These are phyloP conservation scores for Coleophora flavipennella DNA, from an alignment of 2,888 invertebrate genomes.

Conservation along the genomic window DNA sequence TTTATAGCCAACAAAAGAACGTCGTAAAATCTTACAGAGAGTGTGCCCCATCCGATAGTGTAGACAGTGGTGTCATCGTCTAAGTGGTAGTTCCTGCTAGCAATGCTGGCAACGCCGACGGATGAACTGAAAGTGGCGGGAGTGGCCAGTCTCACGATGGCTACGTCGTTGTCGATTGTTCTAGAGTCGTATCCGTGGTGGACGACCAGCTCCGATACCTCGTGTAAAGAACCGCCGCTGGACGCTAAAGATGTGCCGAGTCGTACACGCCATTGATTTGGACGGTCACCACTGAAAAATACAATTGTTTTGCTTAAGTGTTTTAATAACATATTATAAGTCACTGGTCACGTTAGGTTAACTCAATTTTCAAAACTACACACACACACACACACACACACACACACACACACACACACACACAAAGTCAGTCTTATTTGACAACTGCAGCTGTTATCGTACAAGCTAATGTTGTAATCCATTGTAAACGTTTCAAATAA, in stretches of 20 bases:
- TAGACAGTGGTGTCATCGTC: constrained; percentile 24
- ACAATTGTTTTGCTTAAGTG: neutral
- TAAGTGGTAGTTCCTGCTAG: constrained; percentile 21
- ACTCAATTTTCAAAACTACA: neutral
- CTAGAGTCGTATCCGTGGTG: constrained; percentile 18
- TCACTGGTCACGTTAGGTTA: neutral
- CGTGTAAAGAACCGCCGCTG: constrained; percentile 23
- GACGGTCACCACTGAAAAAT: constrained; percentile 16
- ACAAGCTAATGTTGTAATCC: too few species aligned
- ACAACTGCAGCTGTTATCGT: too few species aligned
- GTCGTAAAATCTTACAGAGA: constrained; percentile 28
- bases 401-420: neutral
- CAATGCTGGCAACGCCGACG: constrained; percentile 20
- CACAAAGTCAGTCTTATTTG: too few species aligned
- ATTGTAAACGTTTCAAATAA: too few species aligned
- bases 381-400: neutral
- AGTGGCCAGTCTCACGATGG: constrained; percentile 16
- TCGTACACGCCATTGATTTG: constrained; percentile 19
- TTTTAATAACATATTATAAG: neutral
- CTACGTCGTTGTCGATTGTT: constrained; percentile 23
- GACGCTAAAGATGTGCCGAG: constrained; percentile 24
- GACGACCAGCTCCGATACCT: constrained; percentile 9
- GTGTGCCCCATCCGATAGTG: constrained; percentile 46
- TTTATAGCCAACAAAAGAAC: too few species aligned
- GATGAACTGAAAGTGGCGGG: constrained; percentile 5